Base-by-base conservation (phyloP, 2,797 vertebrate species). In the Cercopithecus diana region DNA sequence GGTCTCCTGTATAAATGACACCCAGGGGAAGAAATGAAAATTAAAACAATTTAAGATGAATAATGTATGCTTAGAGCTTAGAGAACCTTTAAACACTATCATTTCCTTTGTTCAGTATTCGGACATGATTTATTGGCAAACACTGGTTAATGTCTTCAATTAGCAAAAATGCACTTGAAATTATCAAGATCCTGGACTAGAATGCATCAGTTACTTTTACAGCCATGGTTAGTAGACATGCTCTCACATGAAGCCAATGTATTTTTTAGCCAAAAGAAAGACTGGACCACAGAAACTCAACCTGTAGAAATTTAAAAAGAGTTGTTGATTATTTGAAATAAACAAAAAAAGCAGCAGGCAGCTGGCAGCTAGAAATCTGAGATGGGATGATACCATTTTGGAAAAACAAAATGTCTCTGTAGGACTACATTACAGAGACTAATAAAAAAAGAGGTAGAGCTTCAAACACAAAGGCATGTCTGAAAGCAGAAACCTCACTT, bases 271-370 rank as follows among this genome's bases (percentile, higher is more conserved):
- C 81, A 93, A 95, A 93, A 86, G 88, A 90, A 96, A 96, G 73
- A 80, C 43, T 57, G 50, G 77, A 50, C 84, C 90, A 83, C 48
- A 92, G 89, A 97, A 97, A 92, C 55, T 85, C 41, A 88, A 17
- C 50, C 70, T 45, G 33, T 80, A 80, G 55, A 88, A 90, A 90
- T 93, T 48, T 92, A 88, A 88, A 67, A 96, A 85, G 57, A 91
- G 48, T 95, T 73, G 70, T 28, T 97, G 93, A 94, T 96, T 96
- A 57, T 90, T 95, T 55, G 61, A 87, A 96, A 95, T 93, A 92
- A 92, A 93, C 72, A 95, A 83, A 93, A 98, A 95, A 86, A 97
- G 72, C 84, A 95, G 67, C 30, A 72, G 73, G 61, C 91, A 97
- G 90, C 85, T 98, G 95, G 92, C 88, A 90, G 79, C 43, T 77